Evolutionary conservation across 1,140 invertebrate species (phyloP), one percentile per base, ranked within the genome.

Genomic region (Cydia splendana): DNA sequence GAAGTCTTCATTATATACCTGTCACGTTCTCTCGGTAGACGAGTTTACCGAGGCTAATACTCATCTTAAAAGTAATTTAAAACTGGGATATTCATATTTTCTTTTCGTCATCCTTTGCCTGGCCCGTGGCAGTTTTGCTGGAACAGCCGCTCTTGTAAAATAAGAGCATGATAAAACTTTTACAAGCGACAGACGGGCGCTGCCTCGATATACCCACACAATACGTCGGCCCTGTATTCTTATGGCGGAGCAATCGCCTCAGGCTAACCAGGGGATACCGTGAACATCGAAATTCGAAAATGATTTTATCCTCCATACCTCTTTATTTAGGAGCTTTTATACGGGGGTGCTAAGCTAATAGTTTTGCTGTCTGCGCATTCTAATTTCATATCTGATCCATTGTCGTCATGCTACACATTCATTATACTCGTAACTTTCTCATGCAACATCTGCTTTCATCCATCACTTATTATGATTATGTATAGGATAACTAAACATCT

Each of bases 121-220:
- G 18, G 67, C 38, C 34, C 67, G 67, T 71, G 67, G 67, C 67
- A 71, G 67, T 42, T 71, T 34, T 38, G 67, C 34, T 71, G 67
- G 34, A 71, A 71, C 67, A n/a, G 38, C 67, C 67, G 67, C 67
- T 69, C 30, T 38, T 6, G 34, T 34, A 71, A 71, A 71, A 71
- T 71, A 71, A 71, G 34, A 71, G 67, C 67, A 71, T 71, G 34
- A 71, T 71, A 71, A 71, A 71, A 71, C 30, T 71, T 71, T 71
- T 9, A 71, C 67, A 42, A 71, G 67, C 67, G 34, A 38, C 67
- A 71, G 67, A 42, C 67, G 67, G 34, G 67, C 67, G 67, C 67
- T 71, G 67, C 67, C 67, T 45, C 67, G 34, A 71, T 71, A 71
- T 45, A 42, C 15, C 67, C 67, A 38, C 30, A 71, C 67, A 71